These are phyloP conservation scores for Macrochelys suwanniensis DNA, from an alignment of 2,797 vertebrate species.

Conservation along the genomic window DNA sequence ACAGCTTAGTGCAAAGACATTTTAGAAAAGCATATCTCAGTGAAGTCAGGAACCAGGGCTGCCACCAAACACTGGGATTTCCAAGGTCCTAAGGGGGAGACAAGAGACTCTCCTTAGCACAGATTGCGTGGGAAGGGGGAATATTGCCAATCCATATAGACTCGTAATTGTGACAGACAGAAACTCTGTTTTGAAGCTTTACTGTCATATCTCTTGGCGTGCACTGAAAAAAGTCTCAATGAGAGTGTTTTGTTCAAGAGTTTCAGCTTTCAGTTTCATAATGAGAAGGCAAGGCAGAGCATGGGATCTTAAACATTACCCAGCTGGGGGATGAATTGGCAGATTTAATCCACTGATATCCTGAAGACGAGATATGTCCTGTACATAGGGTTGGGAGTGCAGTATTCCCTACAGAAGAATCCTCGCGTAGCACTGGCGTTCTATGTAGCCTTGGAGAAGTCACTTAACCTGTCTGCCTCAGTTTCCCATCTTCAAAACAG, in stretches of 20 bases:
- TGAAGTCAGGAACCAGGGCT: conserved; percentile 17
- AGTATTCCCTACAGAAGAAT: neutral
- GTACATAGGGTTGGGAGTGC: conserved; percentile 8
- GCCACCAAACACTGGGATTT: neutral
- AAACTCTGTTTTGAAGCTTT: conserved; percentile 32
- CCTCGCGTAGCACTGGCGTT: neutral
- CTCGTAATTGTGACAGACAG: neutral
- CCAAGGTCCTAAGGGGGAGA: neutral
- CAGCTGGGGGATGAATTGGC: neutral
- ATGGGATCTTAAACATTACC: neutral
- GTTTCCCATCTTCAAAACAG: neutral
- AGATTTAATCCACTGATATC: neutral
- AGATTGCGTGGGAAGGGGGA: conserved; percentile 3
- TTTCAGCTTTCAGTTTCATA: neutral
- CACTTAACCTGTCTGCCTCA: neutral
- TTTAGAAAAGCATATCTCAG: neutral
- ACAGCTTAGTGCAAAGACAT: neutral
- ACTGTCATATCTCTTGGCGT: neutral
- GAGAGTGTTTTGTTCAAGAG: conserved; percentile 25
- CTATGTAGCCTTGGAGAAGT: neutral
- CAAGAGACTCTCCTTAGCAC: neutral
- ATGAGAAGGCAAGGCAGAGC: neutral
- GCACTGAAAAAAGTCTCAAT: conserved; percentile 5
- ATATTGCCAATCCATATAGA: neutral
- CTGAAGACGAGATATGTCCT: neutral